Conservation (phyloP, 2,797 vertebrate species). For the Nannoperca australis region DNA sequence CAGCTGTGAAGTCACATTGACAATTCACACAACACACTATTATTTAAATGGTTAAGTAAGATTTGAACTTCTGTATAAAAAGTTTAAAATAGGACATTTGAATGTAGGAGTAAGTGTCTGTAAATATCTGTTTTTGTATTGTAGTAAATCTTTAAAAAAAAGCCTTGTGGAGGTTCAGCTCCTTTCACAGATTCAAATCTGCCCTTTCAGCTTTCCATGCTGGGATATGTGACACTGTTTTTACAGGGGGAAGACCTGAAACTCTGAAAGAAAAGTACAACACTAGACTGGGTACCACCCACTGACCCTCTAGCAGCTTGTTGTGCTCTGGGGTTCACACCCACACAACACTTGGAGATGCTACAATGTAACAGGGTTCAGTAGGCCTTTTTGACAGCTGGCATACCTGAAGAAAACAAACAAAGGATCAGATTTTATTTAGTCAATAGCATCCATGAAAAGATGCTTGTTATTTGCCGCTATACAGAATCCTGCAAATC, state of each 20-base stretch:
- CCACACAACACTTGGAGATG: not conserved
- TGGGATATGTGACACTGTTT: constrained; percentile 14
- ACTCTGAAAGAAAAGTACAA: not conserved
- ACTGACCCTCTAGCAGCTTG: constrained; percentile 2
- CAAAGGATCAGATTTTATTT: constrained; percentile 35
- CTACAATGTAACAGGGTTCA: constrained; percentile 10
- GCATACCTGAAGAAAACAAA: constrained; percentile 25
- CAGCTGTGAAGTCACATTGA: constrained; percentile 17
- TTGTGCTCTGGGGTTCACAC: constrained; percentile 1
- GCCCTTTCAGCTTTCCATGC: not conserved
- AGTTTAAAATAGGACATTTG: not conserved
- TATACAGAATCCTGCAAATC: not conserved
- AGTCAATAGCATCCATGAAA: not conserved
- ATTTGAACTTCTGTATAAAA: not conserved
- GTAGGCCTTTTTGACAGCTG: constrained; percentile 9
- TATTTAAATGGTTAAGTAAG: not conserved
- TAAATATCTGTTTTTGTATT: not conserved
- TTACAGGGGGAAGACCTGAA: not conserved
- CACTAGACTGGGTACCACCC: not conserved
- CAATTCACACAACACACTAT: not conserved
- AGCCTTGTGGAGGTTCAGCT: not conserved
- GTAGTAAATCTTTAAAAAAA: not conserved
- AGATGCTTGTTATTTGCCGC: not conserved
- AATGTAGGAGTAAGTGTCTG: not conserved
- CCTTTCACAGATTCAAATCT: not conserved